phyloP scores from a whole-genome alignment of 2,888 invertebrate species.

The Hesperia comma region DNA sequence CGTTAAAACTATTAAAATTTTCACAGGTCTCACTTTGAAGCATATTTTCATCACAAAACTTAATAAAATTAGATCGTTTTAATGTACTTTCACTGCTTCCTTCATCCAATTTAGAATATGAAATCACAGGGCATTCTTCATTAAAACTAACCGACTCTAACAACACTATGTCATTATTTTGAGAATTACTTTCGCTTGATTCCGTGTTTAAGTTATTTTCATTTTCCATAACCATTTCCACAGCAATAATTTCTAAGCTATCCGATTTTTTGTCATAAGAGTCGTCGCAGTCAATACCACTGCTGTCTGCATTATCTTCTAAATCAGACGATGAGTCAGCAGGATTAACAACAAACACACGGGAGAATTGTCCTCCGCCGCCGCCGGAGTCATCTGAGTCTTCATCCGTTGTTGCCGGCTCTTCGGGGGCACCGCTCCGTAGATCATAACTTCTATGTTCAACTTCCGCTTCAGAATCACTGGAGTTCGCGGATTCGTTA shows the following conservation, averaged over 20 bases:
- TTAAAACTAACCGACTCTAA: slow-evolving; percentile 70
- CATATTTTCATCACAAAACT: slow-evolving; percentile 76
- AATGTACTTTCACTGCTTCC: slow-evolving; percentile 54
- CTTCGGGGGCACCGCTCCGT: slow-evolving; percentile 73
- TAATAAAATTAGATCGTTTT: slow-evolving; percentile 60
- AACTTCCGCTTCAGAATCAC: slow-evolving; percentile 71
- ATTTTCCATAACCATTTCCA: slow-evolving; percentile 60
- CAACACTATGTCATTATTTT: slow-evolving; percentile 62
- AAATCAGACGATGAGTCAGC: slow-evolving; percentile 85
- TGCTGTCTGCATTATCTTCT: slow-evolving; percentile 84
- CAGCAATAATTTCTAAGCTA: slow-evolving; percentile 69
- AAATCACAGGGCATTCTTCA: slow-evolving; percentile 64
- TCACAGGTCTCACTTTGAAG: slow-evolving; percentile 76
- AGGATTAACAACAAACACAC: slow-evolving; percentile 88
- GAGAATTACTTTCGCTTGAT: slow-evolving; percentile 53
- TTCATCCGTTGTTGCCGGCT: slow-evolving; percentile 77
- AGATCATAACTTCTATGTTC: slow-evolving; percentile 76
- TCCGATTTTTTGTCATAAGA: slow-evolving; percentile 83
- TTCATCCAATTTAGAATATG: slow-evolving; percentile 56
- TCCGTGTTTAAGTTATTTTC: slow-evolving; percentile 56
- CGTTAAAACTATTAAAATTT: slow-evolving; percentile 75
- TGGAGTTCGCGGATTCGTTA: slow-evolving; percentile 77
- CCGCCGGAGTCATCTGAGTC: slow-evolving; percentile 83
- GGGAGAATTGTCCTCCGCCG: slow-evolving; percentile 84
- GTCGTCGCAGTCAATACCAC: slow-evolving; percentile 86